Percentiles rank a stretch among this genome's conserved stretches.
Conservation (phyloP, 2,113 vertebrate genomes). For the Sialia sialis region DNA sequence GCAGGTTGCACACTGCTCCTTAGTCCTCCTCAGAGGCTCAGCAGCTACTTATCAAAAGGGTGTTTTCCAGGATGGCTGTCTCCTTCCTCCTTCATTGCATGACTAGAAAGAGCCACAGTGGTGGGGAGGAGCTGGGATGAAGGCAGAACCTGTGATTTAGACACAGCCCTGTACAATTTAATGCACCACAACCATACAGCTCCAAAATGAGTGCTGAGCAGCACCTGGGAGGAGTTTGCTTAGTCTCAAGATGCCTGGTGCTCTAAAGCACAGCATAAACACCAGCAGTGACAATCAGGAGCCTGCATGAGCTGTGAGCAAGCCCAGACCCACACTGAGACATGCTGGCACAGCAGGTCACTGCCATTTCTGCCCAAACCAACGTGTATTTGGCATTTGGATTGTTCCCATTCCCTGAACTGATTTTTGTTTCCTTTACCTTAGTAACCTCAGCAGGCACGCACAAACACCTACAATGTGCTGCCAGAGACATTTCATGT, state of each 20-base stretch:
- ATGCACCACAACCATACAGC: neutral
- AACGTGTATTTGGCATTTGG: neutral
- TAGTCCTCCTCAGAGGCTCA: neutral
- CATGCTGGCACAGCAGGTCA: neutral
- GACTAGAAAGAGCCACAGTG: neutral
- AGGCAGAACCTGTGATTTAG: neutral
- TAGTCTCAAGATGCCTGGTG: neutral
- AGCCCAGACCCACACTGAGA: neutral
- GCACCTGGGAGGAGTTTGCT: neutral
- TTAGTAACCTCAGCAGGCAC: slow-evolving; percentile 26
- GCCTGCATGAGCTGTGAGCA: neutral
- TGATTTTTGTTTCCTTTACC: slow-evolving; percentile 7
- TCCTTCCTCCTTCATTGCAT: neutral
- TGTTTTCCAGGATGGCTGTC: neutral
- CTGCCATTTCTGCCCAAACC: neutral
- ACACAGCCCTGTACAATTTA: neutral
- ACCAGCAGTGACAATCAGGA: neutral
- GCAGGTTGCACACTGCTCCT: neutral
- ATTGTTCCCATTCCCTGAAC: neutral
- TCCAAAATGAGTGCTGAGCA: neutral
- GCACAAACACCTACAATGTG: slow-evolving; percentile 6
- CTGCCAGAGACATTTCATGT: neutral
- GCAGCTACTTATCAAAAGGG: neutral
- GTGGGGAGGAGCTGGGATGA: neutral
- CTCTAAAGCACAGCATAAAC: neutral